A percentile compares a stretch with the other conserved stretches of the same genome.
These are phyloP conservation scores for Lithophane semibrunnea DNA, from an alignment of 2,888 invertebrate genomes.

Conservation along the genomic window DNA sequence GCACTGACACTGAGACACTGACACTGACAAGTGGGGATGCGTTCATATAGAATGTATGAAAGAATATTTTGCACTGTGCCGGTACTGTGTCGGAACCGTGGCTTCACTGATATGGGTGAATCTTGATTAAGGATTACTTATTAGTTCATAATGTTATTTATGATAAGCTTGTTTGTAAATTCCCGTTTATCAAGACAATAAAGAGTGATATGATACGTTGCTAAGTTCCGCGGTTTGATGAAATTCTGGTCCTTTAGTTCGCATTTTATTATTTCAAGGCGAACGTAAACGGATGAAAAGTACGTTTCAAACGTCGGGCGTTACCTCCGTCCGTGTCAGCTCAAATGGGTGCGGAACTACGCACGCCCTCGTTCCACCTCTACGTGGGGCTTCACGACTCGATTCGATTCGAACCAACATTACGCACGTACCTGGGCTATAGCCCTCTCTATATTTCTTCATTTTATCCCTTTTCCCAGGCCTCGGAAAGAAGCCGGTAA, in stretches of 20 bases:
- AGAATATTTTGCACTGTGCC: too few relatives aligned
- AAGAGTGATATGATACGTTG: background rate
- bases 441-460: conserved; percentile 45
- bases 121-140: too few relatives aligned
- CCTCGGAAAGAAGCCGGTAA: conserved; percentile 36
- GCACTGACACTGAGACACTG: too few relatives aligned
- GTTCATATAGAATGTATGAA: too few relatives aligned
- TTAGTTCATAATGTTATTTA: background rate
- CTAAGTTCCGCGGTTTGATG: background rate
- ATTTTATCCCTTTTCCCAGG: conserved; percentile 41
- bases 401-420: conserved; percentile 54
- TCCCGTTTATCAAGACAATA: background rate
- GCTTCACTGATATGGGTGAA: too few relatives aligned
- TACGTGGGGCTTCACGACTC: conserved; percentile 79
- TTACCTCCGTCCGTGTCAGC: conserved; percentile 38
- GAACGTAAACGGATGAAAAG: conserved; percentile 7
- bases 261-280: conserved; percentile 3
- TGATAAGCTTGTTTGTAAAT: background rate
- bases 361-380: conserved; percentile 77
- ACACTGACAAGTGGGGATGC: too few relatives aligned
- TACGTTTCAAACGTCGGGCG: conserved; percentile 19
- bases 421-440: conserved; percentile 56
- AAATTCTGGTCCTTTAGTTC: conserved; percentile 3
- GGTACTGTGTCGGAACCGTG: too few relatives aligned
- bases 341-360: conserved; percentile 60